Conservation (phyloP, 2,888 invertebrate genomes). For the Sisyra nigra region DNA sequence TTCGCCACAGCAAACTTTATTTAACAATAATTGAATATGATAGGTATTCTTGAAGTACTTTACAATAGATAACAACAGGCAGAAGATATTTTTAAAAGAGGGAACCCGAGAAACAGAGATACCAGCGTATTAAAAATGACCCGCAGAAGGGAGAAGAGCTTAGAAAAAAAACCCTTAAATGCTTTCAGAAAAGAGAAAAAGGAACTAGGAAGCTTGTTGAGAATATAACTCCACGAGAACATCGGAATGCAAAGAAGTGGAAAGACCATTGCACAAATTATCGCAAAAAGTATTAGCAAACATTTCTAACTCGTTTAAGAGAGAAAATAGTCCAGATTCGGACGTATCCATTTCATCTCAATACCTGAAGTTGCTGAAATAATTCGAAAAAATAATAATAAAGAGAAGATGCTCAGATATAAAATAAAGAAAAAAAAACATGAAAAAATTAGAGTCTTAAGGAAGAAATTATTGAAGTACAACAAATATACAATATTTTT, state of each 20-base stretch:
- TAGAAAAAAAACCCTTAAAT: constrained; percentile 6
- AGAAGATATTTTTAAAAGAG: too few relatives aligned
- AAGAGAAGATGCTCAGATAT: constrained; percentile 8
- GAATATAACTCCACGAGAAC: too few relatives aligned
- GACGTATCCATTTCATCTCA: constrained; percentile 4
- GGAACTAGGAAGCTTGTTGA: constrained; percentile 9
- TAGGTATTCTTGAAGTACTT: too few relatives aligned
- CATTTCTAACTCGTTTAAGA: constrained; percentile 3
- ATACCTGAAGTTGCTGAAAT: constrained; percentile 8
- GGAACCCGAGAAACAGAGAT: constrained; percentile 8
- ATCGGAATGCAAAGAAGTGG: too few relatives aligned
- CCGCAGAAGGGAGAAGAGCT: constrained; percentile 8
- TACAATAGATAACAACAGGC: too few relatives aligned
- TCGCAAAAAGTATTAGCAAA: constrained; percentile 4
- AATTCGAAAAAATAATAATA: constrained; percentile 6
- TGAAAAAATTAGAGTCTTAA: constrained; percentile 2
- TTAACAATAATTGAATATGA: too few relatives aligned
- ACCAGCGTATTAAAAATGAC: constrained; percentile 9
- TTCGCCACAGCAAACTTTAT: too few relatives aligned
- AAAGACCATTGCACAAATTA: constrained; percentile 6
- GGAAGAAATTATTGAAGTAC: constrained; percentile 6
- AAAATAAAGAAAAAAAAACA: constrained; percentile 6
- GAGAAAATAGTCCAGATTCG: constrained; percentile 8
- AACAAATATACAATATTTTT: too few relatives aligned
- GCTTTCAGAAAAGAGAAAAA: constrained; percentile 10